Evolutionary conservation across 2,888 invertebrate genomes (phyloP).

Genomic region (Pycnomerus fuliginosus): DNA sequence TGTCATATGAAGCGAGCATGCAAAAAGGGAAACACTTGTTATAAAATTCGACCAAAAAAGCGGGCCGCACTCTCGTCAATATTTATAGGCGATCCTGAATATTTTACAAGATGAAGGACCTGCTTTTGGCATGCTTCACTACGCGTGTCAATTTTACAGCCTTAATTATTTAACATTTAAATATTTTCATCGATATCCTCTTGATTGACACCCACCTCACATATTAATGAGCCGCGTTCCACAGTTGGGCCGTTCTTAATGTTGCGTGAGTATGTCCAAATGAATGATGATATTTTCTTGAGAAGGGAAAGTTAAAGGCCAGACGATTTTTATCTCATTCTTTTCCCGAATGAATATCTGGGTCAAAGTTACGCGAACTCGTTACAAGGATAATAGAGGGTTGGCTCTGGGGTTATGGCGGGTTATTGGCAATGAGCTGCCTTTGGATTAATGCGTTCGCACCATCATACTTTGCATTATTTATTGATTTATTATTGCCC

Average conservation of each 20-base stretch:
- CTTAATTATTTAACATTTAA: constrained; percentile 24
- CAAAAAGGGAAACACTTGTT: constrained; percentile 25
- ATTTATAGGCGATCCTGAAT: constrained; percentile 29
- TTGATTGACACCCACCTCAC: no score
- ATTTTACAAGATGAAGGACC: constrained; percentile 29
- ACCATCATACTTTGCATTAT: constrained; percentile 35
- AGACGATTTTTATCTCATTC: constrained; percentile 51
- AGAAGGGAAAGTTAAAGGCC: constrained; percentile 39
- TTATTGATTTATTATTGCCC: constrained; percentile 35
- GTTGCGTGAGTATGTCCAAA: constrained; percentile 19
- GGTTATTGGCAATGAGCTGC: constrained; percentile 46
- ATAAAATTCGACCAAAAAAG: constrained; percentile 20
- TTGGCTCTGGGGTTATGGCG: constrained; percentile 35
- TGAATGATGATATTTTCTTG: constrained; percentile 34
- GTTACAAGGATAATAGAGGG: constrained; percentile 48
- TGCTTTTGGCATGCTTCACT: constrained; percentile 18
- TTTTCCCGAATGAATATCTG: constrained; percentile 48
- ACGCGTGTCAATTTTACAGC: constrained; percentile 26
- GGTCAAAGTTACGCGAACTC: constrained; percentile 51
- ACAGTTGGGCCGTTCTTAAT: no score
- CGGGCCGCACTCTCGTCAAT: constrained; percentile 25
- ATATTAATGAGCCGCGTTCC: no score
- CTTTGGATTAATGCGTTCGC: constrained; percentile 34
- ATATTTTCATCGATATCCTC: no score
- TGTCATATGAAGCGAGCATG: constrained; percentile 18